Conservation (phyloP, 2,113 vertebrate species). For the Choloepus hoffmanni region DNA sequence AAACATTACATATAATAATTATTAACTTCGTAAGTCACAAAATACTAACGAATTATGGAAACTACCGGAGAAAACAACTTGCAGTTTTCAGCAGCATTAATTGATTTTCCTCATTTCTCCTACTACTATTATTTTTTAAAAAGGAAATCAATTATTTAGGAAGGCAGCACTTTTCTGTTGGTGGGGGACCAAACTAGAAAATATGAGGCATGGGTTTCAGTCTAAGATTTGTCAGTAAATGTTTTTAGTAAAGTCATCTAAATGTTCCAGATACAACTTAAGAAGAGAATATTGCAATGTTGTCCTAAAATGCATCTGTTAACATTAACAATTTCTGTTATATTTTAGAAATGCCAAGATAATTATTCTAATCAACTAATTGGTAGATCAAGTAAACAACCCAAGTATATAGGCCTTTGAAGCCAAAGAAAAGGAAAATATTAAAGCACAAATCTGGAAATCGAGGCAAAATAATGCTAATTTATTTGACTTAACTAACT, state of each 20-base stretch:
- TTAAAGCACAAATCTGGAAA: constrained; percentile 24
- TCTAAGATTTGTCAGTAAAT: background rate
- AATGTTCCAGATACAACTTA: background rate
- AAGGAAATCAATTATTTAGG: background rate
- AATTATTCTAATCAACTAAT: background rate
- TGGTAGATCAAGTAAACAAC: background rate
- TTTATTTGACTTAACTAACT: background rate
- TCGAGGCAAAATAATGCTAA: background rate
- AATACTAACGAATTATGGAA: background rate
- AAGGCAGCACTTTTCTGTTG: background rate
- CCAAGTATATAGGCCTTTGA: background rate
- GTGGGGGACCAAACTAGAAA: background rate
- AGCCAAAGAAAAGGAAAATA: constrained; percentile 8
- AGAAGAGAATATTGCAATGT: background rate
- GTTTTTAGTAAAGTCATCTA: background rate
- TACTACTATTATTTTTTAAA: background rate
- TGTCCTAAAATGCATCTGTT: background rate
- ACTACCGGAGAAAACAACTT: background rate
- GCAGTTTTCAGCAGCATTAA: background rate
- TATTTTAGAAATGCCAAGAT: background rate
- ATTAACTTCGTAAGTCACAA: background rate
- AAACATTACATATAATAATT: background rate
- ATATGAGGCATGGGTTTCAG: background rate
- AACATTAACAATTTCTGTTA: background rate
- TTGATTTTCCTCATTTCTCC: background rate